A percentile compares a stretch with the other conserved stretches of the same genome.
Conservation (phyloP, 2,888 invertebrate genomes). For the Phymatocera aterrima region DNA sequence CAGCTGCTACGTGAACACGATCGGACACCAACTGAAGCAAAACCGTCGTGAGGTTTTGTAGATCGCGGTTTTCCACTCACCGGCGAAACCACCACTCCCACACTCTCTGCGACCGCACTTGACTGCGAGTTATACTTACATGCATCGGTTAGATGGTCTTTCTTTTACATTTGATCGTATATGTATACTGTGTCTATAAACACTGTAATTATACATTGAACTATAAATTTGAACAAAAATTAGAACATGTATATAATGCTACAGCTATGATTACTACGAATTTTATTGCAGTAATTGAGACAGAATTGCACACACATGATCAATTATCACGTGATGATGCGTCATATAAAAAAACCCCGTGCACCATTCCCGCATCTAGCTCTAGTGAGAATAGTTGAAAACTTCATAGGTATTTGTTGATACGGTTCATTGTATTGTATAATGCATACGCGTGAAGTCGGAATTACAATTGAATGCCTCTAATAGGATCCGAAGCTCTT, state of each 20-base stretch:
- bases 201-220: no score
- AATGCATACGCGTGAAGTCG: not conserved
- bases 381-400: not conserved
- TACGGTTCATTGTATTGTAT: not conserved
- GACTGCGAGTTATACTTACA: not conserved
- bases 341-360: not conserved
- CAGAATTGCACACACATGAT: no score
- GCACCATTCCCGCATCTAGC: not conserved
- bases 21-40: not conserved
- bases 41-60: not conserved
- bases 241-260: no score
- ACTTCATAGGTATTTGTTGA: not conserved
- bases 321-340: not conserved
- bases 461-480: not conserved
- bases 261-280: no score
- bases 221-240: no score
- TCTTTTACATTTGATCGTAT: no score
- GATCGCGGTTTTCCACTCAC: constrained; percentile 1
- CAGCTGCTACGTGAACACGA: not conserved
- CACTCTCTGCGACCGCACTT: not conserved
- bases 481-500: not conserved
- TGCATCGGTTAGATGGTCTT: no score
- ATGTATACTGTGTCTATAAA: not conserved
- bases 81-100: constrained; percentile 30
- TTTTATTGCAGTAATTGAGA: no score